Conservation (phyloP, 2,113 vertebrate species). For the Gambusia holbrooki region DNA sequence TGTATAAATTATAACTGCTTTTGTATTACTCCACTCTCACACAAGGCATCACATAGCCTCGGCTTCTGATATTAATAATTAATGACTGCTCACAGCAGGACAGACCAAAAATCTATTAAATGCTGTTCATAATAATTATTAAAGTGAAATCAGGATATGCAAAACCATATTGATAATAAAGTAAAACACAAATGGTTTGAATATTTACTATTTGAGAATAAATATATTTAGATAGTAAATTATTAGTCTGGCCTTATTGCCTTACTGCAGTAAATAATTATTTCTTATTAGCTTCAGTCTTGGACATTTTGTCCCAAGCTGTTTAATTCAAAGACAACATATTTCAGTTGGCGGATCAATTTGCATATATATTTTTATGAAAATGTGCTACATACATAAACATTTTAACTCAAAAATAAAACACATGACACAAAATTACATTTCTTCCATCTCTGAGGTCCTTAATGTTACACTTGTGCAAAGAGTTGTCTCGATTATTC, state of each 20-base stretch:
- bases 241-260: not conserved
- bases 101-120: not conserved
- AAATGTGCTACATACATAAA: conserved; percentile 15
- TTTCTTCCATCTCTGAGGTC: not conserved
- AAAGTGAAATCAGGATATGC: not conserved
- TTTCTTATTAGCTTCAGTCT: conserved; percentile 37
- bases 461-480: not conserved
- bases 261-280: conserved; percentile 27
- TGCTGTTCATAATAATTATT: not conserved
- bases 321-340: too few species aligned
- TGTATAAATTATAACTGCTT: conserved; percentile 36
- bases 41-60: not conserved
- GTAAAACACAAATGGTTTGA: conserved; percentile 67
- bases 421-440: not conserved
- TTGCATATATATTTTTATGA: conserved; percentile 4
- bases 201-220: conserved; percentile 86
- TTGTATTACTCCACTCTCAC: not conserved
- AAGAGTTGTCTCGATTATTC: not conserved
- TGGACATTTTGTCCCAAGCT: conserved; percentile 23
- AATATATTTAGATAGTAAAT: conserved; percentile 63
- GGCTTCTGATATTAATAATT: not conserved
- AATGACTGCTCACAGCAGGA: not conserved
- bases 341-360: not conserved
- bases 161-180: not conserved
- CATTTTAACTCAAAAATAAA: not conserved